Evolutionary conservation across 2,888 invertebrate genomes (phyloP).

Genomic region (Scrobipalpa costella): DNA sequence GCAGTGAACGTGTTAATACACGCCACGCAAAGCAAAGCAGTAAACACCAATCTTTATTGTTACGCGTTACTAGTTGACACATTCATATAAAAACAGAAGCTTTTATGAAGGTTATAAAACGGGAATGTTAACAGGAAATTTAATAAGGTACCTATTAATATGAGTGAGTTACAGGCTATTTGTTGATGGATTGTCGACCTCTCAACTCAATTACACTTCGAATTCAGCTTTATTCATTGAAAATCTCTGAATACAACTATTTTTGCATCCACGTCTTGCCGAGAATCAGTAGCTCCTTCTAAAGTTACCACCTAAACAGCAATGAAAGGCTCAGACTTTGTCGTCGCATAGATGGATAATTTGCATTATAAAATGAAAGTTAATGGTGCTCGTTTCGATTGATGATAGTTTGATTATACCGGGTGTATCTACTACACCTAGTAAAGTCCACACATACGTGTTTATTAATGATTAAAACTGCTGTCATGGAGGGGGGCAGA

Average conservation of each 20-base stretch:
- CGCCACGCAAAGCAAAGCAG: slow-evolving; percentile 62
- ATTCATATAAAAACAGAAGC: slow-evolving; percentile 26
- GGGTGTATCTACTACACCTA: too few species aligned
- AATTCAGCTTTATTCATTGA: slow-evolving; percentile 28
- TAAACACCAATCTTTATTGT: slow-evolving; percentile 68
- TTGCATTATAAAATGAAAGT: not conserved
- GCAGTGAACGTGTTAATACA: slow-evolving; percentile 41
- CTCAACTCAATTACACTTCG: slow-evolving; percentile 43
- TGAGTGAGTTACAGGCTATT: slow-evolving; percentile 24
- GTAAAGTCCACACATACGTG: slow-evolving; percentile 5
- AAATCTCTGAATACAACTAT: not conserved
- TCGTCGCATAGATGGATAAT: not conserved
- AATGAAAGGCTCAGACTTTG: not conserved
- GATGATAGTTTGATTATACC: slow-evolving; percentile 15
- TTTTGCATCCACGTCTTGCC: not conserved
- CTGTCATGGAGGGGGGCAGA: not conserved
- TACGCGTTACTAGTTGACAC: slow-evolving; percentile 27
- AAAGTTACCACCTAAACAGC: not conserved
- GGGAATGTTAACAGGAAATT: slow-evolving; percentile 21
- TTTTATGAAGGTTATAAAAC: slow-evolving; percentile 19
- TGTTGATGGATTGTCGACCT: slow-evolving; percentile 40
- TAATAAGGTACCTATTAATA: slow-evolving; percentile 20
- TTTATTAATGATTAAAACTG: slow-evolving; percentile 2
- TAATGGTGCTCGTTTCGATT: slow-evolving; percentile 19
- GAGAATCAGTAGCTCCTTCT: not conserved